phyloP scores from a whole-genome alignment of 2,113 vertebrate species.

The Apaloderma vittatum region DNA sequence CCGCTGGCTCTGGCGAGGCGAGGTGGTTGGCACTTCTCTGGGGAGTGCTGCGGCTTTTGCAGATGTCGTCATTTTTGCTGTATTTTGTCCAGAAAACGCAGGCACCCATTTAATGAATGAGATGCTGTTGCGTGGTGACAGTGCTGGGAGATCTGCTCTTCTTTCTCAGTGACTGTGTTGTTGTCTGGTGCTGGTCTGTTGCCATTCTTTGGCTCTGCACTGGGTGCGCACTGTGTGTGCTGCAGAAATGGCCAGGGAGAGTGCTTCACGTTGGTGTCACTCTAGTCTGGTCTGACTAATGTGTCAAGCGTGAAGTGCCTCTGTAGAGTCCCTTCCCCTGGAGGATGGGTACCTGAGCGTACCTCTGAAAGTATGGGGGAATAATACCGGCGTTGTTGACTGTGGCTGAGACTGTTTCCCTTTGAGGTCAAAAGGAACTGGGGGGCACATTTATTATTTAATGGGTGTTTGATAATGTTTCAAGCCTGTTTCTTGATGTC shows the following conservation, averaged over 20 bases:
- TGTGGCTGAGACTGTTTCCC: background rate
- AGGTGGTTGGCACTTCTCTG: background rate
- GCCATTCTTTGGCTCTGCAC: background rate
- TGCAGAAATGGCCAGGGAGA: background rate
- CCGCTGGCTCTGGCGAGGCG: background rate
- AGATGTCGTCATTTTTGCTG: background rate
- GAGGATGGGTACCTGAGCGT: background rate
- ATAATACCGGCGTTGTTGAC: background rate
- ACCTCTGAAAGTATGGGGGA: background rate
- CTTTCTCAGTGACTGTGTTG: background rate
- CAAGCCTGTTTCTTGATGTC: background rate
- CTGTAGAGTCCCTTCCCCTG: accelerated
- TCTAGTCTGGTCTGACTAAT: background rate
- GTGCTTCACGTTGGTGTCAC: background rate
- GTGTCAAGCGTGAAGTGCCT: background rate
- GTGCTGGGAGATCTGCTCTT: background rate
- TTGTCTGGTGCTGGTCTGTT: background rate
- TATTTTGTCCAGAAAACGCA: background rate
- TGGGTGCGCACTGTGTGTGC: accelerated
- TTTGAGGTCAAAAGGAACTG: background rate
- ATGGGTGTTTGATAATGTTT: background rate
- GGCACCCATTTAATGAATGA: background rate
- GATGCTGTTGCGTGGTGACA: background rate
- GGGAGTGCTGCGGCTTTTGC: background rate
- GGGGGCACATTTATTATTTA: background rate